These are phyloP conservation scores for Capricornis sumatraensis DNA, from an alignment of 2,113 vertebrate genomes.

Conservation along the genomic window DNA sequence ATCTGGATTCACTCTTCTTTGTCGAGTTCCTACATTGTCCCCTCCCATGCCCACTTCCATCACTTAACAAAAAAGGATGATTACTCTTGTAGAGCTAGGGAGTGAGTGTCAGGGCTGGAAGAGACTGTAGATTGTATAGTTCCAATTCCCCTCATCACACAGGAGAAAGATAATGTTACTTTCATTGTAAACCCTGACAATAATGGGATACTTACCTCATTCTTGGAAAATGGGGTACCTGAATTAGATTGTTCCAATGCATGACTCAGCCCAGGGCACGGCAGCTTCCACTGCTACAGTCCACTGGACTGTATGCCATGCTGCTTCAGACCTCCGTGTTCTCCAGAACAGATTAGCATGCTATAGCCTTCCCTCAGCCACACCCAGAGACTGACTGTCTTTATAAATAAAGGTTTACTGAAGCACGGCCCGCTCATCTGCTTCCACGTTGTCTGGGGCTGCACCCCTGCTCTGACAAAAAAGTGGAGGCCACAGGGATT, in stretches of 20 bases:
- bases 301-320: accelerated
- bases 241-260: neutral
- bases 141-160: neutral
- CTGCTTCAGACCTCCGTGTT: neutral
- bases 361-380: neutral
- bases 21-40: neutral
- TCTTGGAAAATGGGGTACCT: neutral
- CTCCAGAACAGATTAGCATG: neutral
- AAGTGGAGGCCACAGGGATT: neutral
- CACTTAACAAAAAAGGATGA: neutral
- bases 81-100: neutral
- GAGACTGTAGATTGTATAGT: neutral
- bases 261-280: accelerated
- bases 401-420: neutral
- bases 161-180: neutral
- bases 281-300: accelerated
- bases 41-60: neutral
- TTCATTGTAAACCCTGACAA: neutral
- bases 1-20: neutral
- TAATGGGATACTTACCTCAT: neutral
- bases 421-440: neutral
- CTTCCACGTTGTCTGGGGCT: neutral
- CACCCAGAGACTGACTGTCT: neutral
- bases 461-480: accelerated
- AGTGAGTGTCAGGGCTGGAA: neutral